phyloP scores from a whole-genome alignment of 2,888 invertebrate genomes.

The Vesta saturnalis region DNA sequence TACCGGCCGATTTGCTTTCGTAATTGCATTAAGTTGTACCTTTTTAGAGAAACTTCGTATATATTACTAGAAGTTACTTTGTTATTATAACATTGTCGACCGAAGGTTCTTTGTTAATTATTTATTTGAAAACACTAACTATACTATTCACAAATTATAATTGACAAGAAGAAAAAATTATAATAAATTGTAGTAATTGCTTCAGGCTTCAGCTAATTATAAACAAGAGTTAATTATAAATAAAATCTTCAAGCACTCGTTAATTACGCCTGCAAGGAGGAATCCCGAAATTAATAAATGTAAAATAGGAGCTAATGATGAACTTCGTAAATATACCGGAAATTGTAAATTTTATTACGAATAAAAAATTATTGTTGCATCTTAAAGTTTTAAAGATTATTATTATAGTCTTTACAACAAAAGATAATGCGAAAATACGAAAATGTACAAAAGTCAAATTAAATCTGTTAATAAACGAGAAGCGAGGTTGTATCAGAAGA shows the following conservation, averaged over 20 bases:
- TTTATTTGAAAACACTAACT: too few species aligned
- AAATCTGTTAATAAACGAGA: too few species aligned
- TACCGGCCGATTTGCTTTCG: background rate
- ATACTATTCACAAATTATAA: background rate
- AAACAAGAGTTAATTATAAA: background rate
- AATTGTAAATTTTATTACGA: background rate
- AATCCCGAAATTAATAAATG: background rate
- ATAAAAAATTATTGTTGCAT: too few species aligned
- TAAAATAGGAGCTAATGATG: background rate
- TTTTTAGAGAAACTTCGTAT: background rate
- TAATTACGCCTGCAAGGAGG: background rate
- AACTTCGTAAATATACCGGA: background rate
- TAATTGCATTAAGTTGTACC: conserved; percentile 1
- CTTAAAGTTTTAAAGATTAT: too few species aligned
- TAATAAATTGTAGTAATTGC: background rate
- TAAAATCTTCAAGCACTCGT: background rate
- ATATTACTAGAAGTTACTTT: background rate
- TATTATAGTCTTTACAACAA: too few species aligned
- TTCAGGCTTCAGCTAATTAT: background rate
- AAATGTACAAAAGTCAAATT: too few species aligned
- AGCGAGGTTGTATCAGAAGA: too few species aligned
- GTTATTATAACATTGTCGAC: background rate
- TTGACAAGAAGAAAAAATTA: background rate
- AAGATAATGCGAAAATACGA: too few species aligned
- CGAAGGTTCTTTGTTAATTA: background rate